Percentiles rank a stretch among this genome's conserved stretches.
phyloP scores from a whole-genome alignment of 2,113 vertebrate genomes.

The Cyprinodon brontotheroides region DNA sequence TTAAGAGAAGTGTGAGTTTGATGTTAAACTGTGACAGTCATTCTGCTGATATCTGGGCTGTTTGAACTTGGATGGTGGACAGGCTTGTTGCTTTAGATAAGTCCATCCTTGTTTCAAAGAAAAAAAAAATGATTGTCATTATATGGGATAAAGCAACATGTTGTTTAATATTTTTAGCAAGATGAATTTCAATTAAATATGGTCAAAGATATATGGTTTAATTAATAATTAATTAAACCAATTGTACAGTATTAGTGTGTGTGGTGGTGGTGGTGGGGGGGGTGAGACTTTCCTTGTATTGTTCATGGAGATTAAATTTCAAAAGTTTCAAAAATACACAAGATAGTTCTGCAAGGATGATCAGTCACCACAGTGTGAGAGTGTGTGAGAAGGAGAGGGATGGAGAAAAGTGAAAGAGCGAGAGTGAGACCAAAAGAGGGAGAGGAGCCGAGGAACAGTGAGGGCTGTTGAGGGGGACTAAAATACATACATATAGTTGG shows the following conservation, averaged over 20 bases:
- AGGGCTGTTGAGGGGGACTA: constrained; percentile 54
- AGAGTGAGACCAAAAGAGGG: constrained; percentile 31
- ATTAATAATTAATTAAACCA: too few species aligned
- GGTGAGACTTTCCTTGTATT: constrained; percentile 54
- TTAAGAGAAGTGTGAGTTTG: background rate
- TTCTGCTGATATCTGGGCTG: too few species aligned
- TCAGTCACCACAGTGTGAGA: constrained; percentile 73
- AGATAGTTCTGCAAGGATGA: constrained; percentile 77
- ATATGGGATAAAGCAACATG: too few species aligned
- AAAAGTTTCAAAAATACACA: constrained; percentile 78
- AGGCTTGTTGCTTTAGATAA: too few species aligned
- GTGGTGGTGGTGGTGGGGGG: constrained; percentile 14
- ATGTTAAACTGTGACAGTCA: background rate
- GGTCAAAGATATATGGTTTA: too few species aligned
- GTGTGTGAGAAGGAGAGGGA: constrained; percentile 9
- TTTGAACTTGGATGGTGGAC: too few species aligned
- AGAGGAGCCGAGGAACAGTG: constrained; percentile 41
- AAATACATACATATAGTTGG: constrained; percentile 80
- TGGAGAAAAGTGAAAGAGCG: constrained; percentile 46
- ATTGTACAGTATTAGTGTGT: background rate
- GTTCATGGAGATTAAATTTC: constrained; percentile 78
- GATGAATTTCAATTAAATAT: too few species aligned
- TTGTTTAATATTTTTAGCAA: background rate
- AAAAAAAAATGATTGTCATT: background rate
- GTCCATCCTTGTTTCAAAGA: too few species aligned